Conservation (phyloP, 2,797 vertebrate species). For the Coranthus polyacanthus region DNA sequence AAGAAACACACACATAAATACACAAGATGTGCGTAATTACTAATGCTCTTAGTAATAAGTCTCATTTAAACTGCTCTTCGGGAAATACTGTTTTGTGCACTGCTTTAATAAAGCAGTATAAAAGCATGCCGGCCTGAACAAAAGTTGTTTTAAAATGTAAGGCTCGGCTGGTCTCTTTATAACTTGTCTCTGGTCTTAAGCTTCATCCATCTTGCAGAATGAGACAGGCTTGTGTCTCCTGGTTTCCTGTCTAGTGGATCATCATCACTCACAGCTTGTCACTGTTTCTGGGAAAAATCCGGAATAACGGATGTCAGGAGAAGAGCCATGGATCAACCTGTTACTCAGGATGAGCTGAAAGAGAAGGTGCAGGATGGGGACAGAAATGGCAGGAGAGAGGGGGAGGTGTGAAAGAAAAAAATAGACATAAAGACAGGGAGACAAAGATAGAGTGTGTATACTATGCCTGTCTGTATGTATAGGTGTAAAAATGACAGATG, state of each 20-base stretch:
- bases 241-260: constrained; percentile 81
- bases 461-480: not conserved
- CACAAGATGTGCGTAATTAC: no score
- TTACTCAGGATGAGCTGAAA: constrained; percentile 49
- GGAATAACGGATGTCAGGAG: constrained; percentile 79
- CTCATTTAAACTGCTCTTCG: not conserved
- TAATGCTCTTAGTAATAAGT: not conserved
- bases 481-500: constrained; percentile 14
- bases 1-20: no score
- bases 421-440: not conserved
- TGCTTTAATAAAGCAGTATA: not conserved
- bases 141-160: constrained; percentile 34
- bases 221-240: constrained; percentile 72
- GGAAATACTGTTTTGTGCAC: not conserved
- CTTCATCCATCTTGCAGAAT: constrained; percentile 70
- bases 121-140: not conserved
- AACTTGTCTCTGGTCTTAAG: constrained; percentile 25
- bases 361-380: constrained; percentile 44
- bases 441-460: constrained; percentile 2
- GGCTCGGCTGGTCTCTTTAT: constrained; percentile 13
- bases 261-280: constrained; percentile 76
- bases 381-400: constrained; percentile 4
- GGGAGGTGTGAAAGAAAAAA: not conserved
- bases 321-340: constrained; percentile 73
- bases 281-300: constrained; percentile 67